phyloP scores from a whole-genome alignment of 2,888 invertebrate species.

The Leptopterna dolabrata region DNA sequence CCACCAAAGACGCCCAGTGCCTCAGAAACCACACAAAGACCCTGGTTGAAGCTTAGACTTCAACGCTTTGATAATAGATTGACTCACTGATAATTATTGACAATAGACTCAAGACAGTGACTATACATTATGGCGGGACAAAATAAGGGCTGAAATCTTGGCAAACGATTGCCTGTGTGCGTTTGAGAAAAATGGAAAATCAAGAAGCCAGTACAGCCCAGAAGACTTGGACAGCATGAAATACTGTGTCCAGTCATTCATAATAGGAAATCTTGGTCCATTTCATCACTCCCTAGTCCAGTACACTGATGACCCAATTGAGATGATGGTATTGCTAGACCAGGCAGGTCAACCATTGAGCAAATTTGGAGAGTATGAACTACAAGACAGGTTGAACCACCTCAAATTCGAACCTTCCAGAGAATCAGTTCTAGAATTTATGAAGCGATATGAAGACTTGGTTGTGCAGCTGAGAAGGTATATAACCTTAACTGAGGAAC shows the following conservation, averaged over 20 bases:
- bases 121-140: not conserved
- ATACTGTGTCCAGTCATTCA: not conserved
- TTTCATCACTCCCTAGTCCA: not conserved
- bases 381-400: not conserved
- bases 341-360: not conserved
- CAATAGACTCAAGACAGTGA: too few relatives aligned
- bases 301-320: constrained; percentile 1
- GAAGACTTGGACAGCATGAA: not conserved
- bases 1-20: too few relatives aligned
- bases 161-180: constrained; percentile 7
- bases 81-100: too few relatives aligned
- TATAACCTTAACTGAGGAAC: not conserved
- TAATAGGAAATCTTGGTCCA: not conserved
- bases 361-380: not conserved
- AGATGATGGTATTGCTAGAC: not conserved
- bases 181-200: not conserved
- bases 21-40: too few relatives aligned
- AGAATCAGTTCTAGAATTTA: not conserved
- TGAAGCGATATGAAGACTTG: constrained; percentile 1
- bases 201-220: not conserved
- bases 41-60: not conserved
- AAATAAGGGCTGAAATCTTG: not conserved
- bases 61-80: not conserved
- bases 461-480: not conserved
- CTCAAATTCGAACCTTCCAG: not conserved